Evolutionary conservation across 2,797 vertebrate species (phyloP).

Genomic region (Taeniopygia guttata): DNA sequence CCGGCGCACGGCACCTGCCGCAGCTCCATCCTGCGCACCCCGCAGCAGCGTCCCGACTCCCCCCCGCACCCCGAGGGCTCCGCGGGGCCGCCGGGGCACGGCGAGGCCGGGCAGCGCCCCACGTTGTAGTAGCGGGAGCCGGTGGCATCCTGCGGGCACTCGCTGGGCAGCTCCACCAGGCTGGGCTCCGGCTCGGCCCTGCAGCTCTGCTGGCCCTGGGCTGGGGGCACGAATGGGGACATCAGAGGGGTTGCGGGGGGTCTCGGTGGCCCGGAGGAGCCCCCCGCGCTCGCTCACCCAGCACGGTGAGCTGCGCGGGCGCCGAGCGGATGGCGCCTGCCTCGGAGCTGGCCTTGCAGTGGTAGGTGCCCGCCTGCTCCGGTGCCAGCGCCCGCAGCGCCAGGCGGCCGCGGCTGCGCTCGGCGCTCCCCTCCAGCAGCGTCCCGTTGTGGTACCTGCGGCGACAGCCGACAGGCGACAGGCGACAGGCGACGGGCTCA

Average conservation of each 20-base stretch:
- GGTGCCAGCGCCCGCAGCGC: slow-evolving; percentile 75
- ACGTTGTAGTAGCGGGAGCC: background rate
- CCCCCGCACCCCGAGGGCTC: background rate
- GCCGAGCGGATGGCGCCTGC: slow-evolving; percentile 86
- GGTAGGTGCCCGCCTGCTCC: slow-evolving; percentile 85
- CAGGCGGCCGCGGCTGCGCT: slow-evolving; percentile 75
- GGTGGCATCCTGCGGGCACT: background rate
- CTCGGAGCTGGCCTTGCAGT: slow-evolving; percentile 89
- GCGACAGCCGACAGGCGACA: background rate
- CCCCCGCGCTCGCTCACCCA: slow-evolving; percentile 72
- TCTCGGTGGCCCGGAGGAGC: background rate
- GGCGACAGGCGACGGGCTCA: background rate
- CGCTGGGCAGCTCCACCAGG: background rate
- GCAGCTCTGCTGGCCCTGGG: background rate
- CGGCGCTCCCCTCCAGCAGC: slow-evolving; percentile 79
- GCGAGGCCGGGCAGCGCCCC: background rate
- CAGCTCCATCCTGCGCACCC: background rate
- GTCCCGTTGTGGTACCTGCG: slow-evolving; percentile 94
- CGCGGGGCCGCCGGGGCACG: background rate
- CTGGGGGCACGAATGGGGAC: background rate
- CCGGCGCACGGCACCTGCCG: background rate
- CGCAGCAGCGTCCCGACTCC: background rate
- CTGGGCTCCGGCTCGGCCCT: background rate
- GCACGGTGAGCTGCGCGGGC: slow-evolving; percentile 80
- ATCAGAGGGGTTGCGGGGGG: background rate